These are phyloP conservation scores for Eupithecia insigniata DNA, from an alignment of 2,888 invertebrate species.

Conservation along the genomic window DNA sequence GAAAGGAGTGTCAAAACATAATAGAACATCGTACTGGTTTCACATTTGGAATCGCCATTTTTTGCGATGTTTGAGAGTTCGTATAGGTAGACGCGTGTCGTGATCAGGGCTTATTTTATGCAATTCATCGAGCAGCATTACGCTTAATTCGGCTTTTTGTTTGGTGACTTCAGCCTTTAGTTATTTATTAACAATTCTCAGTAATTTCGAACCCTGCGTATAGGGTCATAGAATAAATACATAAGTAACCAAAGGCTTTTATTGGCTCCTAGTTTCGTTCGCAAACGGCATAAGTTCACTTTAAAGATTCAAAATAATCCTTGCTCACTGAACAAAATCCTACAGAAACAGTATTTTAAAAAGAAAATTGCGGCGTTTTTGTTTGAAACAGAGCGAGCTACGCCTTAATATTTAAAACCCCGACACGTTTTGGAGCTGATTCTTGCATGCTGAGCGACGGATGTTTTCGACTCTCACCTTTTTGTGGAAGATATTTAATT, in stretches of 20 bases:
- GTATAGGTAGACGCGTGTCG: too few species aligned
- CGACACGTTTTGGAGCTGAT: conserved; percentile 26
- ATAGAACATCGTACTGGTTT: too few species aligned
- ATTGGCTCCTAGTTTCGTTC: background rate
- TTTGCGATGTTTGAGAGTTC: too few species aligned
- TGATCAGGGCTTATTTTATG: too few species aligned
- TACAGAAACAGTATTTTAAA: conserved; percentile 7
- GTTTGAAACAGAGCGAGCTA: conserved; percentile 10
- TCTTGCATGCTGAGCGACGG: conserved; percentile 23
- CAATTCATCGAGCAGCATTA: too few species aligned
- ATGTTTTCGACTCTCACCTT: background rate
- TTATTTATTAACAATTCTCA: background rate
- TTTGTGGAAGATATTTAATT: background rate
- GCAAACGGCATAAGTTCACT: background rate
- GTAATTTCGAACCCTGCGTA: background rate
- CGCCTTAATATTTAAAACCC: conserved; percentile 27
- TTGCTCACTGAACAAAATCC: conserved; percentile 1
- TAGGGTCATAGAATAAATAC: background rate
- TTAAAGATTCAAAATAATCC: conserved; percentile 1
- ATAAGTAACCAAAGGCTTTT: background rate
- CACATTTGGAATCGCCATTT: too few species aligned
- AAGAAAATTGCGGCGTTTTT: conserved; percentile 9
- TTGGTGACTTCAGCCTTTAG: background rate
- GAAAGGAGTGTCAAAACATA: background rate
- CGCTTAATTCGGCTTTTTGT: background rate